Evolutionary conservation across 2,797 vertebrate genomes (phyloP), one percentile per base, ranked within the genome.

Genomic region (Aldrovandia affinis): DNA sequence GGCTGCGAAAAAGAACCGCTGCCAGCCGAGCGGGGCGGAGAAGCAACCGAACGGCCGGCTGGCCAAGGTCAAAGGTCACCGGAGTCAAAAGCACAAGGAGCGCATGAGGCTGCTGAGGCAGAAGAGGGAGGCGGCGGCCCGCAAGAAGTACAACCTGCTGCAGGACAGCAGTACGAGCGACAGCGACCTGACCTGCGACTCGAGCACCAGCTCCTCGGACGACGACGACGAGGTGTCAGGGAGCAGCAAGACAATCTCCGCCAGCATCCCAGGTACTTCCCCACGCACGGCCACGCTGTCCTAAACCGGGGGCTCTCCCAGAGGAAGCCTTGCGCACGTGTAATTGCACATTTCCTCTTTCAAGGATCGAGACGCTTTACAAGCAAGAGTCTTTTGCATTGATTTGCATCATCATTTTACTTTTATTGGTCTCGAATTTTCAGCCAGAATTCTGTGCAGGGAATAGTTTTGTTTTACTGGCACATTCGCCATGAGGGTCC

Each of bases 81-180:
- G 97, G 77, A 99, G 98, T 92, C 97, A 99, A 94, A 97, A 97
- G 96, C 98, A 99, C 94, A 99, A 98, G 93, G 97, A 99, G 89
- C 95, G 98, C 78, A 99, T 99, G 88, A 96, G 98, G n/a, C 92
- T 99, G 77, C 90, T 99, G 85, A 94, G 98, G 65, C 98, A 99
- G 94, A 99, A 99, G 84, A 94, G 98, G 59, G 98, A 99, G 88
- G 98, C 98, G 0, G 98, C 98, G 28, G 98, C 98, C 22, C 95
- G 98, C 81, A 99, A 98, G 93, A 99, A 99, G 86, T 99, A 99
- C 80, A 98, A 97, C 94, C 94, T 99, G 94, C 96, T 99, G 92
- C 98, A 99, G 96, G 97, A 99, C 96, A 99, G 98, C 96, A 99
- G 98, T 94, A 99, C 98, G 78, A 99, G 98, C 47, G 98, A 99